Evolutionary conservation across 2,888 invertebrate species (phyloP).

Genomic region (Steinernema carpocapsae): DNA sequence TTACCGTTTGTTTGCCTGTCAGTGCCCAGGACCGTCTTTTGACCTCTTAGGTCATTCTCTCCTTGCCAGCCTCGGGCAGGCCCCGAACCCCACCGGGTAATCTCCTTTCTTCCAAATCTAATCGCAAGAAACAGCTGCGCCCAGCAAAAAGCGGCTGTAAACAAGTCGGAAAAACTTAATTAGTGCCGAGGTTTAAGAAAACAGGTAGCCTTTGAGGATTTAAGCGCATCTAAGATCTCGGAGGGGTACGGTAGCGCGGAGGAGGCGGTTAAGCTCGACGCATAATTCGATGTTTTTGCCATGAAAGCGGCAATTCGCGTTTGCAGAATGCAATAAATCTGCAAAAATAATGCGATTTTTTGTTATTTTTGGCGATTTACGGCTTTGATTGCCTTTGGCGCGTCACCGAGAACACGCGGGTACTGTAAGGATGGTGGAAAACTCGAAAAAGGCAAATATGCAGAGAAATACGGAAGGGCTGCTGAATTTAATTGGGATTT

Average conservation of each 20-base stretch:
- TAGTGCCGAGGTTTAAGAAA: neutral
- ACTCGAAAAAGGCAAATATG: neutral
- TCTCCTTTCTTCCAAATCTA: no score
- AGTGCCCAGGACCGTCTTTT: no score
- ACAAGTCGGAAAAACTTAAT: constrained; percentile 22
- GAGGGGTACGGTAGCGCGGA: constrained; percentile 1
- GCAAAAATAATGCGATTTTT: constrained; percentile 22
- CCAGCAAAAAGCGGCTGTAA: neutral
- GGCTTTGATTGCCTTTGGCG: constrained; percentile 21
- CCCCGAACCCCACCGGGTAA: neutral
- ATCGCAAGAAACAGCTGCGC: constrained; percentile 23
- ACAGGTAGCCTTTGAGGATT: neutral
- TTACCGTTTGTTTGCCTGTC: no score
- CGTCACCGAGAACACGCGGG: neutral
- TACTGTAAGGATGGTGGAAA: neutral
- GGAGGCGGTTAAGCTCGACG: neutral
- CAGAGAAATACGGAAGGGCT: neutral
- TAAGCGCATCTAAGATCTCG: no score
- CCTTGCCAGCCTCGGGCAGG: no score
- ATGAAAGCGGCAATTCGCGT: neutral
- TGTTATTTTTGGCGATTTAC: constrained; percentile 30
- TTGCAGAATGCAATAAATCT: constrained; percentile 31
- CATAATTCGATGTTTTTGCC: constrained; percentile 16
- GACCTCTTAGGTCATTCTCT: no score
- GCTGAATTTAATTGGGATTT: neutral